Evolutionary conservation across 2,888 invertebrate species (phyloP).

Genomic region (Anthrax anthrax): DNA sequence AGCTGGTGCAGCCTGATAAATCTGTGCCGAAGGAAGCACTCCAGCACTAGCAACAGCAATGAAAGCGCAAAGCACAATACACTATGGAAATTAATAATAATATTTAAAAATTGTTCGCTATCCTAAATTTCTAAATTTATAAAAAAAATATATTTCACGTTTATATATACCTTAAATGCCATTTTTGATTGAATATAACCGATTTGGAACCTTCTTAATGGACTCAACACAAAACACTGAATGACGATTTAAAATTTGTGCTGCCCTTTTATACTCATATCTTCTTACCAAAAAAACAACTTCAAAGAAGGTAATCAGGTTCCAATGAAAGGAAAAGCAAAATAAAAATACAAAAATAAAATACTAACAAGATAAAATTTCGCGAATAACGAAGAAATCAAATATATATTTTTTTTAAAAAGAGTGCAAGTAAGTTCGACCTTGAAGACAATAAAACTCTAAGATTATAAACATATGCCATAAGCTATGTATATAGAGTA

Average conservation of each 20-base stretch:
- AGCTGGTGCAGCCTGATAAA: background rate
- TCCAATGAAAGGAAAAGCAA: background rate
- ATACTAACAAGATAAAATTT: background rate
- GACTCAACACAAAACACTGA: constrained; percentile 35
- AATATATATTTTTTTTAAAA: background rate
- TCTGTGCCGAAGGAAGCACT: background rate
- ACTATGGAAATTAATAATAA: background rate
- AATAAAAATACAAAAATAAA: background rate
- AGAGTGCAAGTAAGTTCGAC: background rate
- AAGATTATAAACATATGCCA: background rate
- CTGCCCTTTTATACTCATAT: background rate
- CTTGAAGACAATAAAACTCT: background rate
- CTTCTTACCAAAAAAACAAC: background rate
- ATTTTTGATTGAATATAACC: background rate
- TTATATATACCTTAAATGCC: background rate
- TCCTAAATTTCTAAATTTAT: too few relatives aligned
- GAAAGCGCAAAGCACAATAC: background rate
- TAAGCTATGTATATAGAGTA: background rate
- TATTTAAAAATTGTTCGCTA: too few relatives aligned
- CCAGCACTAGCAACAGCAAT: background rate
- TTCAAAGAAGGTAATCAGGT: background rate
- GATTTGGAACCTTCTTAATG: constrained; percentile 15
- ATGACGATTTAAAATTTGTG: constrained; percentile 15
- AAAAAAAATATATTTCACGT: too few relatives aligned
- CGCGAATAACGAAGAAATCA: background rate